Evolutionary conservation across 2,888 invertebrate species (phyloP), one percentile per base, ranked within the genome.

Genomic region (Gymnoscelis rufifasciata): DNA sequence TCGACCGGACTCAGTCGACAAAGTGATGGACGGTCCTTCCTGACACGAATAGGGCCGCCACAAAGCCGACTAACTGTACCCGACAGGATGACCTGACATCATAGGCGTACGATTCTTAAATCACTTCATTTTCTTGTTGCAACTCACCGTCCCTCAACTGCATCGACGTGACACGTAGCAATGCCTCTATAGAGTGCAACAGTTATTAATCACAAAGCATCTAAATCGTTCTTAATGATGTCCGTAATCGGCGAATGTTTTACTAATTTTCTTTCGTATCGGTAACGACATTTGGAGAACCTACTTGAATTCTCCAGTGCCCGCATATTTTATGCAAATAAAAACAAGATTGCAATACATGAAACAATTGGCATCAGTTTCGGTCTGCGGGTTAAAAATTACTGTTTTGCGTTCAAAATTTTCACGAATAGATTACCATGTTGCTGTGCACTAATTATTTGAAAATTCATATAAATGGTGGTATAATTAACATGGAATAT

Each of bases 281-380:
- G 53, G 74, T 84, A 83, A 75, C 83, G 78, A 82, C 79, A 78
- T 64, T 59, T 66, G 65, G 66, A 62, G 74, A 76, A 78, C 71
- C 70, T 71, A 70, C 67, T 71, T 68, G 70, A 71, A 73, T 79
- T 74, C 35, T 35, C 74, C 69, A 74, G 71, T 70, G 68, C 68
- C 72, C 71, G 77, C 71, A 78, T 81, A 78, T 79, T 73, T 80
- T 82, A 80, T 79, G 79, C 65, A 74, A 81, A 82, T 76, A 65
- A 60, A 64, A 62, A 64, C 64, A 74, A 74, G 70, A 75, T 76
- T 77, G 71, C 73, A 74, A 73, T 69, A 74, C 72, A 73, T 65
- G 67, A 62, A 65, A 68, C 68, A 69, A 68, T 64, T 65, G 64
- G 47, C 66, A 65, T 65, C 64, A 60, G 66, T 66, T 57, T 68